Evolutionary conservation across 2,888 invertebrate genomes (phyloP).

Genomic region (Nomada flava): DNA sequence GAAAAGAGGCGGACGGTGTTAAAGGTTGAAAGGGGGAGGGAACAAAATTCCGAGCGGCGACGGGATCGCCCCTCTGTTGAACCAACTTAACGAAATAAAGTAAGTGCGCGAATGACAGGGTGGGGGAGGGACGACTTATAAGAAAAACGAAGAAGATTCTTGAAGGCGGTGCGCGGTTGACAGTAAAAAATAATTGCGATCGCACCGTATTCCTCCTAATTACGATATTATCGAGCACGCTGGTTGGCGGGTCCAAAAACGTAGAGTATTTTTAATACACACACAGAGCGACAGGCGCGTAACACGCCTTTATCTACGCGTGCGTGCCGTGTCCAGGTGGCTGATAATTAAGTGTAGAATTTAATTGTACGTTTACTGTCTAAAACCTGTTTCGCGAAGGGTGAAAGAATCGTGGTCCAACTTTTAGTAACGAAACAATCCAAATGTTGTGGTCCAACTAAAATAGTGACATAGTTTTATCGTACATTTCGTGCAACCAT

Average conservation of each 20-base stretch:
- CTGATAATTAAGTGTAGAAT: constrained; percentile 60
- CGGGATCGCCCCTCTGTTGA: constrained; percentile 11
- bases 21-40: constrained; percentile 20
- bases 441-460: constrained; percentile 27
- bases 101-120: constrained; percentile 6
- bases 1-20: neutral
- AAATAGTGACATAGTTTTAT: constrained; percentile 71
- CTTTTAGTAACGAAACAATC: neutral
- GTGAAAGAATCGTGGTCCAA: constrained; percentile 74
- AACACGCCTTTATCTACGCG: constrained; percentile 27
- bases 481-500: constrained; percentile 5
- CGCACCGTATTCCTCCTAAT: constrained; percentile 56
- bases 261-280: constrained; percentile 81
- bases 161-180: constrained; percentile 20
- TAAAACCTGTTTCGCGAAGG: constrained; percentile 35
- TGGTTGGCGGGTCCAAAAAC: constrained; percentile 84
- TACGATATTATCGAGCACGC: constrained; percentile 77
- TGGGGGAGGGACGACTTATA: constrained; percentile 18
- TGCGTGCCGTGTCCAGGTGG: constrained; percentile 40
- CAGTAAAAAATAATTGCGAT: constrained; percentile 7
- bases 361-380: constrained; percentile 50
- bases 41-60: neutral
- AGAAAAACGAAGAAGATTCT: constrained; percentile 25
- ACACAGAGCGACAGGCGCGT: constrained; percentile 11
- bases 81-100: constrained; percentile 20